Base-by-base conservation (phyloP, 2,797 vertebrate genomes). In the Pygocentrus nattereri region DNA sequence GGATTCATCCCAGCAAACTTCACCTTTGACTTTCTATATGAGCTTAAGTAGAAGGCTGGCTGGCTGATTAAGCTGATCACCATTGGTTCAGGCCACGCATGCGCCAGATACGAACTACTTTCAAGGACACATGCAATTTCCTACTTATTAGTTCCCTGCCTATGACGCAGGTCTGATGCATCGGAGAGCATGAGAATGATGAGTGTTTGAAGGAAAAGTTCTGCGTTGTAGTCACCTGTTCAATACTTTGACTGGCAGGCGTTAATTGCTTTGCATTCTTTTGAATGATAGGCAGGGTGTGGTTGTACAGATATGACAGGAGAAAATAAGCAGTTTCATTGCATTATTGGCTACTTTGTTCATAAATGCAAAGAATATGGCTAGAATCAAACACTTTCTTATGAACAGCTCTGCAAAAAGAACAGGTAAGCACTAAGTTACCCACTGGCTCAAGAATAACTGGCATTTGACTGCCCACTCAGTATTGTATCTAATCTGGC, bases 11-110 rank as follows among this genome's bases (percentile, higher is more conserved):
- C 83, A 80, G 68, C 18, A 56, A 68, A 79, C 80, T 75, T 79
- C 86, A 67, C 86, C 84, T 85, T 87, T 89, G 88, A 89, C 89
- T 90, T 86, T 87, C 89, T 91, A 89, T 92, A 90, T 85, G 90
- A 91, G 93, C 93, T 92, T 91, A 92, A 90, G 89, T 80, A 87
- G 89, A 52, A 91, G 91, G 88, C 93, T 90, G 88, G 85, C 90
- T 44, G 84, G 88, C 86, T 87, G 94, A 94, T 94, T 94, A 95
- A 92, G 91, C 93, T 93, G 93, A 94, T 94, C 93, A 91, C 92
- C 80, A 85, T 34, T 58, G 84, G 85, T 50, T 87, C 79, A 69
- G 80, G 67, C 12, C 79, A 87, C 89, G 89, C 92, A 92, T 94
- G 93, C 85, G 90, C 90, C 27, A 61, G 83, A 88, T 86, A 79